phyloP scores from a whole-genome alignment of 2,797 vertebrate species.

The Sebastes elongatus region DNA sequence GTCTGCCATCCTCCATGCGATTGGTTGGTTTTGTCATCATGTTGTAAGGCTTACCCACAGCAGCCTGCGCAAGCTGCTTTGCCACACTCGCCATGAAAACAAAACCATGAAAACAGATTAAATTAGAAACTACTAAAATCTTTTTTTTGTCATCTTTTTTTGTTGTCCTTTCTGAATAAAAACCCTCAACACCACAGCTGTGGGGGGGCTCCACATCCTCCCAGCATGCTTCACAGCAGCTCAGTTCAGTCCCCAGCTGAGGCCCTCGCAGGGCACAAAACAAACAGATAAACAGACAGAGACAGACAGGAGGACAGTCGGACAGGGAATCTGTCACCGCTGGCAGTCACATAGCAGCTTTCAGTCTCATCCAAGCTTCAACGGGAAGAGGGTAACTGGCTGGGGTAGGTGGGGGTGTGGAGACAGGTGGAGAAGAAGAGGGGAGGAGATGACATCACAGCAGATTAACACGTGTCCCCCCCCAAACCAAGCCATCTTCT shows the following conservation, averaged over 20 bases:
- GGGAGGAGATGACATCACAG: slow-evolving; percentile 43
- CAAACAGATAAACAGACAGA: slow-evolving; percentile 18
- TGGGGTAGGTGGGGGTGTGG: slow-evolving; percentile 37
- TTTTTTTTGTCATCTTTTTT: slow-evolving; percentile 73
- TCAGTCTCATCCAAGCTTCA: slow-evolving; percentile 78
- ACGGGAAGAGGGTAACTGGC: slow-evolving; percentile 57
- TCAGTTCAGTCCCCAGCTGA: slow-evolving; percentile 76
- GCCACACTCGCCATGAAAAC: slow-evolving; percentile 75
- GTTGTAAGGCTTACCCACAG: slow-evolving; percentile 92
- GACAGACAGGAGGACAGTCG: slow-evolving; percentile 64
- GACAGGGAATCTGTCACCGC: slow-evolving; percentile 75
- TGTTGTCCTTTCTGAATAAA: slow-evolving; percentile 74
- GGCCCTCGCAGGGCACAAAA: slow-evolving; percentile 56
- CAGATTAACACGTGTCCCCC: slow-evolving; percentile 27
- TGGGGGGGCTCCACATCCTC: slow-evolving; percentile 67
- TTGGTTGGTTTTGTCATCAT: slow-evolving; percentile 82
- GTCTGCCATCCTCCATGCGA: slow-evolving; percentile 83
- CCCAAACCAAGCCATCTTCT: slow-evolving; percentile 57
- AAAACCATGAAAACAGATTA: slow-evolving; percentile 83
- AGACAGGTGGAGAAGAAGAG: slow-evolving; percentile 47
- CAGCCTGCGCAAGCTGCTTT: slow-evolving; percentile 81
- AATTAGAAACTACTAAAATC: slow-evolving; percentile 86
- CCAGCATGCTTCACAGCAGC: slow-evolving; percentile 79
- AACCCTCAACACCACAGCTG: slow-evolving; percentile 63
- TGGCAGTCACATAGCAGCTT: slow-evolving; percentile 87